Evolutionary conservation across 2,113 vertebrate genomes (phyloP).

Genomic region (Microcebus lehilahytsara): DNA sequence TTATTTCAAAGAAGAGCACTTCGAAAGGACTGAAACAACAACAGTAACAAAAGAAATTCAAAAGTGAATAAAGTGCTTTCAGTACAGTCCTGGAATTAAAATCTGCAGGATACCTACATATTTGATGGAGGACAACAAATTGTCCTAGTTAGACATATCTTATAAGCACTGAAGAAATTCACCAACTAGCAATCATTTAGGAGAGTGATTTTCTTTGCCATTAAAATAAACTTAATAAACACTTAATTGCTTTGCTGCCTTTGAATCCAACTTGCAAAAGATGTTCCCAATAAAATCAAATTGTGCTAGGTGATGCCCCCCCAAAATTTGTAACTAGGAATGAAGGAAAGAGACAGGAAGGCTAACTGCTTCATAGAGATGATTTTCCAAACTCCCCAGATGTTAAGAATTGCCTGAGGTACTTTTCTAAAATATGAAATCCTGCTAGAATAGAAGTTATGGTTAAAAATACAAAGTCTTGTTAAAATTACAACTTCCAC

Average conservation of each 20-base stretch:
- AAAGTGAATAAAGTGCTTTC: neutral
- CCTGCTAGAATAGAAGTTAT: neutral
- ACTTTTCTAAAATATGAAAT: neutral
- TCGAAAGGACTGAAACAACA: neutral
- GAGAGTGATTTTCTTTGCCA: slow-evolving; percentile 20
- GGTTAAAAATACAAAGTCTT: slow-evolving; percentile 1
- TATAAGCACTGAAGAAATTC: slow-evolving; percentile 29
- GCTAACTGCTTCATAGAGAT: neutral
- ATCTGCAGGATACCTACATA: neutral
- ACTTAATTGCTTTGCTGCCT: neutral
- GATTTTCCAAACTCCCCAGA: neutral
- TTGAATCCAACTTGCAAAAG: slow-evolving; percentile 21
- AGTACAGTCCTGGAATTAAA: neutral
- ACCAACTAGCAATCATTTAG: slow-evolving; percentile 22
- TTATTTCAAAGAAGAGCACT: neutral
- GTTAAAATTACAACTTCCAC: neutral
- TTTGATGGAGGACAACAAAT: slow-evolving; percentile 16
- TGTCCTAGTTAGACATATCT: slow-evolving; percentile 54
- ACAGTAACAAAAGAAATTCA: neutral
- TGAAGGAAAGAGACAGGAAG: neutral
- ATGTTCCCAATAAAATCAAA: neutral
- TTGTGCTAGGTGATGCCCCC: neutral
- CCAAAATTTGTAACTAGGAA: neutral
- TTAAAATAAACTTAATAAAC: slow-evolving; percentile 58
- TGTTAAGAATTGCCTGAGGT: neutral